These are phyloP conservation scores for Chymomyza costata DNA, from an alignment of 1,140 invertebrate species.

Conservation along the genomic window DNA sequence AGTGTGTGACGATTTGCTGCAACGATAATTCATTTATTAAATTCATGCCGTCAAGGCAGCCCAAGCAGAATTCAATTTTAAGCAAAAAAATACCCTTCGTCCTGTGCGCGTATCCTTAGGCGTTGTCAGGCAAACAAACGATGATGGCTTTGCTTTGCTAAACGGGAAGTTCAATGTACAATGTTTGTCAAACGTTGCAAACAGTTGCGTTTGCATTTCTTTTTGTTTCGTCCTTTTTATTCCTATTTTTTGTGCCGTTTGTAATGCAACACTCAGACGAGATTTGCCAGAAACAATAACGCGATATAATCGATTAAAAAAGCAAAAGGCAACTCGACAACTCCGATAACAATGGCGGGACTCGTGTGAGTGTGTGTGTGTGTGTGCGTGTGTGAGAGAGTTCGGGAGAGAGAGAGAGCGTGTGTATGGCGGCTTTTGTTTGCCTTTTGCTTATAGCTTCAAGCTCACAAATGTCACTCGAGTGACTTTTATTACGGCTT, in stretches of 20 bases:
- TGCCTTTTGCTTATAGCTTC: slow-evolving; percentile 62
- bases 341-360: slow-evolving; percentile 2
- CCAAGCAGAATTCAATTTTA: too few species aligned
- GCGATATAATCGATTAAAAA: slow-evolving; percentile 67
- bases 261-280: slow-evolving; percentile 66
- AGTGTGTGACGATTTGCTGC: slow-evolving; percentile 16
- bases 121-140: not conserved
- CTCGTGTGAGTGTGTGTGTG: not conserved
- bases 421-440: slow-evolving; percentile 43
- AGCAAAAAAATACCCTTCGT: not conserved
- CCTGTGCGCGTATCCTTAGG: too few species aligned
- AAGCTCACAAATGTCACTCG: slow-evolving; percentile 68
- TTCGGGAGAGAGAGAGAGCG: too few species aligned
- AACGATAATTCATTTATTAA: not conserved
- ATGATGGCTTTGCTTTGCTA: slow-evolving; percentile 35
- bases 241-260: slow-evolving; percentile 24
- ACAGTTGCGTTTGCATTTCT: slow-evolving; percentile 26
- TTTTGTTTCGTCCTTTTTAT: slow-evolving; percentile 14
- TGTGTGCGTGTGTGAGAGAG: not conserved
- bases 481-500: slow-evolving; percentile 62
- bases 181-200: slow-evolving; percentile 36
- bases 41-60: too few species aligned
- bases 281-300: slow-evolving; percentile 55
- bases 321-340: slow-evolving; percentile 37
- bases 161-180: slow-evolving; percentile 63